These are phyloP conservation scores for Calliopum simillimum DNA, from an alignment of 2,888 invertebrate genomes.

Conservation along the genomic window DNA sequence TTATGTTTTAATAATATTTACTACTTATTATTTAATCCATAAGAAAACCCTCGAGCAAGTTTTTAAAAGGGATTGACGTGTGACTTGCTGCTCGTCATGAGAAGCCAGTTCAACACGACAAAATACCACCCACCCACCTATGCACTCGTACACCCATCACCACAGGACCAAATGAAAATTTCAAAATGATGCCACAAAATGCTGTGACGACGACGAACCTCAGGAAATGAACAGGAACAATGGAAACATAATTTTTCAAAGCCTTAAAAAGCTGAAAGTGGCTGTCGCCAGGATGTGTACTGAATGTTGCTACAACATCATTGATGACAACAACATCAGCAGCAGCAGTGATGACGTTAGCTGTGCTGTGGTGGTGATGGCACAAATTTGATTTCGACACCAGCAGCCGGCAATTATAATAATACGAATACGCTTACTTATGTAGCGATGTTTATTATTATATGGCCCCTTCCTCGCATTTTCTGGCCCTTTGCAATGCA, in stretches of 20 bases:
- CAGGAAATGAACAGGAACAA: constrained; percentile 48
- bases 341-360: constrained; percentile 21
- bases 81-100: constrained; percentile 14
- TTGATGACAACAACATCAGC: constrained; percentile 3
- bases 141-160: not conserved
- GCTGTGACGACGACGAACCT: constrained; percentile 1
- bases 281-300: constrained; percentile 24
- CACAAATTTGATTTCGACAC: constrained; percentile 44
- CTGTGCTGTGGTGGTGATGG: constrained; percentile 31
- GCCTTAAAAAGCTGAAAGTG: constrained; percentile 34
- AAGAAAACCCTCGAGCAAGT: constrained; percentile 12
- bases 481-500: constrained; percentile 5
- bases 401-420: constrained; percentile 53
- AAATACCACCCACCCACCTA: not conserved
- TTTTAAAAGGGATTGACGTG: constrained; percentile 35
- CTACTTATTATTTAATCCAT: constrained; percentile 42
- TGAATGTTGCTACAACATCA: not conserved
- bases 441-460: constrained; percentile 41
- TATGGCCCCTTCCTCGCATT: constrained; percentile 19
- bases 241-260: constrained; percentile 52
- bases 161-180: constrained; percentile 4
- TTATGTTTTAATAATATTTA: constrained; percentile 42
- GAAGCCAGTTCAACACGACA: not conserved
- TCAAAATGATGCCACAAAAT: constrained; percentile 28
- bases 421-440: constrained; percentile 49